phyloP scores from a whole-genome alignment of 1,140 invertebrate species.

The Leptopilina boulardi region DNA sequence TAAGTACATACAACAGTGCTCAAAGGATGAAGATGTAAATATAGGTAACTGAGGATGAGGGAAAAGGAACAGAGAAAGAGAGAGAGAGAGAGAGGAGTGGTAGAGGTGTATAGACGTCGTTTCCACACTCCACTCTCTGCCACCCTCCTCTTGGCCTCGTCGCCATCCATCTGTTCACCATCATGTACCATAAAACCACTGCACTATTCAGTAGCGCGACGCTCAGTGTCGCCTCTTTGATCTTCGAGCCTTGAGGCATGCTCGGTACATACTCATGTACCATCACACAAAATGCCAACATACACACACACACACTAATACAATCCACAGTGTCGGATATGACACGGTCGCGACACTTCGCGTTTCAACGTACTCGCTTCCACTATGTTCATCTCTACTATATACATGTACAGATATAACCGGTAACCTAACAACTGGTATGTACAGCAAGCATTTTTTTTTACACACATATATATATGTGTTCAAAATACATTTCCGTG shows the following conservation, averaged over 20 bases:
- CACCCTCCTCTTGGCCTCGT: slow-evolving; percentile 35
- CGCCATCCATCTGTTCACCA: slow-evolving; percentile 58
- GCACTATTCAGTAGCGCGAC: slow-evolving; percentile 60
- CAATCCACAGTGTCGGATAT: slow-evolving; percentile 60
- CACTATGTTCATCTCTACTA: not conserved
- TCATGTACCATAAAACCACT: slow-evolving; percentile 62
- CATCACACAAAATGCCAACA: slow-evolving; percentile 3
- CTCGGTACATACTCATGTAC: slow-evolving; percentile 55
- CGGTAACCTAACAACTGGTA: not conserved
- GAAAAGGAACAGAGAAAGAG: slow-evolving; percentile 6
- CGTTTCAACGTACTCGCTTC: slow-evolving; percentile 44
- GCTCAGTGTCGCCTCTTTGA: slow-evolving; percentile 64
- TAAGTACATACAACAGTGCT: slow-evolving; percentile 1
- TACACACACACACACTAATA: not conserved
- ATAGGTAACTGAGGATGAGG: slow-evolving; percentile 19
- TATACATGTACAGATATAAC: not conserved
- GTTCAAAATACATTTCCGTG: not conserved
- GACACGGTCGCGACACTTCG: slow-evolving; percentile 65
- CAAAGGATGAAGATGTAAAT: slow-evolving; percentile 13
- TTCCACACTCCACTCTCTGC: slow-evolving; percentile 35
- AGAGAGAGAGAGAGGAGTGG: not conserved
- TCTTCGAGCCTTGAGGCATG: slow-evolving; percentile 57
- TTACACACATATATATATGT: not conserved
- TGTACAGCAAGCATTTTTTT: not conserved
- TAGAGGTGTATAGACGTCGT: slow-evolving; percentile 24